Conservation (phyloP, 2,888 invertebrate species). For the Dastarcus helophoroides region DNA sequence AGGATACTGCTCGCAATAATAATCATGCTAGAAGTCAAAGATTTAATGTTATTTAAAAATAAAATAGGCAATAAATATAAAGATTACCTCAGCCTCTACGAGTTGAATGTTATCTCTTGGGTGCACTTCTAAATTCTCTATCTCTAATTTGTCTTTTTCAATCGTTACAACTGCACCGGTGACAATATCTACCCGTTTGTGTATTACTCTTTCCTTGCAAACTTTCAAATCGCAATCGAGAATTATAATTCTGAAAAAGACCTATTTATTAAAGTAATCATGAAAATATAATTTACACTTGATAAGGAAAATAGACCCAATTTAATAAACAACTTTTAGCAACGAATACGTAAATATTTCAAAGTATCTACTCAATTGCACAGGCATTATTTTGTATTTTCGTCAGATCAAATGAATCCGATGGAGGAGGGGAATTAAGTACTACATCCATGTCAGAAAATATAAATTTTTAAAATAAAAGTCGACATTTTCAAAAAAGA, state of each 20-base stretch:
- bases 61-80: constrained; percentile 6
- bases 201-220: constrained; percentile 28
- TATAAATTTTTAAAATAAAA: no score
- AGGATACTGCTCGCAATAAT: constrained; percentile 34
- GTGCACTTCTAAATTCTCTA: constrained; percentile 23
- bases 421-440: no score
- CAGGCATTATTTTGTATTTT: no score
- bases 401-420: no score
- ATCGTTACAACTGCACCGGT: constrained; percentile 27
- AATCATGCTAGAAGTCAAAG: constrained; percentile 21
- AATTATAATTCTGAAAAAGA: constrained; percentile 29
- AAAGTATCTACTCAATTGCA: no score
- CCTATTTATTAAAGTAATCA: no score
- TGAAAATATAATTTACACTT: no score
- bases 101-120: constrained; percentile 28
- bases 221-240: constrained; percentile 32
- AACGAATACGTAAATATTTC: no score
- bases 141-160: constrained; percentile 15
- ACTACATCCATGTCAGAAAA: no score
- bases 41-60: constrained; percentile 7
- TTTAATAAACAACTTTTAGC: no score
- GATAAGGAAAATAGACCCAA: no score
- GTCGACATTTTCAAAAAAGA: no score
- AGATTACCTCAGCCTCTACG: constrained; percentile 30
- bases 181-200: constrained; percentile 24